Evolutionary conservation across 2,797 vertebrate species (phyloP).

Genomic region (Coendou prehensilis): DNA sequence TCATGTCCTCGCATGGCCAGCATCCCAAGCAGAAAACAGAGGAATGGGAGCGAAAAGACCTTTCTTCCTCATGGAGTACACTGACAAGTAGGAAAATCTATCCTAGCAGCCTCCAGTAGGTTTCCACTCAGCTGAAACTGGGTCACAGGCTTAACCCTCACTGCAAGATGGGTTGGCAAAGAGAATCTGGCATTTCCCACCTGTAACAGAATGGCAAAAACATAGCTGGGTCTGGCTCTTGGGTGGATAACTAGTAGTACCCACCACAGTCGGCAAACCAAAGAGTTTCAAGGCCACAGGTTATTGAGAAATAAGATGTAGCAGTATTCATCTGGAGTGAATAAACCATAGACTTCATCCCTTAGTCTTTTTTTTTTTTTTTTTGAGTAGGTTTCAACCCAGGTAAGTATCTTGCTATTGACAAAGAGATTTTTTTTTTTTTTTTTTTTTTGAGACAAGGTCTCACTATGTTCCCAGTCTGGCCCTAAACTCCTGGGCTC

Average conservation of each 20-base stretch:
- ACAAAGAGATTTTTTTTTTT: neutral
- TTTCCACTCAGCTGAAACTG: conserved; percentile 25
- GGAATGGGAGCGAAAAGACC: neutral
- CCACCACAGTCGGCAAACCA: neutral
- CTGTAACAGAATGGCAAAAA: neutral
- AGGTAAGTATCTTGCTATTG: neutral
- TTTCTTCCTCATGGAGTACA: neutral
- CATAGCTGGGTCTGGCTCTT: neutral
- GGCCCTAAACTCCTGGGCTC: neutral
- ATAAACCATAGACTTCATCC: neutral
- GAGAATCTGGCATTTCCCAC: neutral
- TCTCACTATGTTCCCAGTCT: neutral
- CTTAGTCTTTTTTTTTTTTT: neutral
- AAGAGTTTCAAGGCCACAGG: neutral
- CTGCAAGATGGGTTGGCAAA: neutral
- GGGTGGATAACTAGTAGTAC: neutral
- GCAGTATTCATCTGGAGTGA: neutral
- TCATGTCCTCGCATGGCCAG: neutral
- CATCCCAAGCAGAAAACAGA: neutral
- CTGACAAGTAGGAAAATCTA: neutral
- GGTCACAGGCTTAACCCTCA: neutral
- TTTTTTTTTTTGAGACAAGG: neutral
- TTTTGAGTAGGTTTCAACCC: neutral
- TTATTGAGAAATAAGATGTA: neutral
- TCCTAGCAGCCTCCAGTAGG: neutral